phyloP scores from a whole-genome alignment of 2,797 vertebrate genomes.

The Carapus acus region DNA sequence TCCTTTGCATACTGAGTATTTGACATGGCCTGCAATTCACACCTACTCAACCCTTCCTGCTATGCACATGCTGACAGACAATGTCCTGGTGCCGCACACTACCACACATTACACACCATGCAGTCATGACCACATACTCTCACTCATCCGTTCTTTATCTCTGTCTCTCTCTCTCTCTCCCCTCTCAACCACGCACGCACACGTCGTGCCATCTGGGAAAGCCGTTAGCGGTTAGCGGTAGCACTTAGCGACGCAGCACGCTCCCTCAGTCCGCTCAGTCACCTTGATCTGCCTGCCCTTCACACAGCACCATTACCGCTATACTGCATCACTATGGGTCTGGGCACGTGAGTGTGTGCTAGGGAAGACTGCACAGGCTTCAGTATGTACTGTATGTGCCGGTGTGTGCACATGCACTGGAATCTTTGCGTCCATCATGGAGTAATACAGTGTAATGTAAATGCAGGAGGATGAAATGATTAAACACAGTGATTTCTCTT shows the following conservation, averaged over 20 bases:
- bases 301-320: slow-evolving; percentile 73
- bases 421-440: slow-evolving; percentile 61
- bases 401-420: slow-evolving; percentile 48
- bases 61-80: slow-evolving; percentile 18
- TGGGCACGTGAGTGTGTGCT: slow-evolving; percentile 40
- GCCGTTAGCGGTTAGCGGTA: slow-evolving; percentile 76
- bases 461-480: slow-evolving; percentile 68
- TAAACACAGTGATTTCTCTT: slow-evolving; percentile 51
- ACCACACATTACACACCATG: slow-evolving; percentile 35
- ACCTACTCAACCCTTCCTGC: slow-evolving; percentile 17
- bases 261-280: slow-evolving; percentile 73
- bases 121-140: slow-evolving; percentile 35
- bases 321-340: slow-evolving; percentile 63
- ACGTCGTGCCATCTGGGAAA: slow-evolving; percentile 74
- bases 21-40: slow-evolving; percentile 16
- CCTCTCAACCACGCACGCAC: slow-evolving; percentile 24
- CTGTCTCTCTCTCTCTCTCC: no score
- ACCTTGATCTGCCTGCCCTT: slow-evolving; percentile 81
- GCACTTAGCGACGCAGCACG: slow-evolving; percentile 77
- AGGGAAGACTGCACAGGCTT: slow-evolving; percentile 18
- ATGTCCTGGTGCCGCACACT: slow-evolving; percentile 9
- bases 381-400: slow-evolving; percentile 10
- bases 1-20: slow-evolving; percentile 12
- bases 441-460: slow-evolving; percentile 71
- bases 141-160: slow-evolving; percentile 33